Conservation (phyloP, 2,888 invertebrate genomes). For the Pristionchus maxplancki region DNA sequence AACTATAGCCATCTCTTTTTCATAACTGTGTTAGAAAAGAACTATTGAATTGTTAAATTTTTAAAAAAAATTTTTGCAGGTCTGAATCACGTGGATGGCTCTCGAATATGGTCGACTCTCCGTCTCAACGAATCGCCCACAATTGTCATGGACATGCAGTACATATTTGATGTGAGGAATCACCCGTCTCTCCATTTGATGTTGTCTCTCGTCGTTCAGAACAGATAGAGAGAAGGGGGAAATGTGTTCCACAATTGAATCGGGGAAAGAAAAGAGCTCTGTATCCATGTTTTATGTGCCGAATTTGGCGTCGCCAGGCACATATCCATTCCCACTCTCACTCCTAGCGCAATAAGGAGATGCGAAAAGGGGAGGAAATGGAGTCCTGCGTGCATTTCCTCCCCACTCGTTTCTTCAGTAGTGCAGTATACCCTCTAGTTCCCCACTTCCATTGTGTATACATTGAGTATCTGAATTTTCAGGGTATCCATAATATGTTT, state of each 20-base stretch:
- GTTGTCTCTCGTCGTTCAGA: too few species aligned
- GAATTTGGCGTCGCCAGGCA: not conserved
- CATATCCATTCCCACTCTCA: not conserved
- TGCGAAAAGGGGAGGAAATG: not conserved
- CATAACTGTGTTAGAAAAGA: too few species aligned
- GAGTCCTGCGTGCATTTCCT: not conserved
- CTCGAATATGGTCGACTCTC: slow-evolving; percentile 54
- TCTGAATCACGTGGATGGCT: slow-evolving; percentile 56
- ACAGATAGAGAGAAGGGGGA: too few species aligned
- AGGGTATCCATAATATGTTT: too few species aligned
- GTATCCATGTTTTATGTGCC: not conserved
- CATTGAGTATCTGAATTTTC: too few species aligned
- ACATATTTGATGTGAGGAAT: slow-evolving; percentile 41
- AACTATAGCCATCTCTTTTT: too few species aligned
- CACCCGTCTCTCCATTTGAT: not conserved
- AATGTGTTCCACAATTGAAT: too few species aligned
- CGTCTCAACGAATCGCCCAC: slow-evolving; percentile 54
- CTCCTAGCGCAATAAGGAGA: not conserved
- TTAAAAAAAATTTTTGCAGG: too few species aligned
- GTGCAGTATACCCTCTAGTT: not conserved
- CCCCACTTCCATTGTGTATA: too few species aligned
- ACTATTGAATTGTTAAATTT: too few species aligned
- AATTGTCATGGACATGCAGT: slow-evolving; percentile 61
- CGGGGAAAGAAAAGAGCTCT: too few species aligned
- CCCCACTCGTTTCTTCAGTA: not conserved